Base-by-base conservation (phyloP, 1,140 invertebrate species). In the Aphidius ervi region DNA sequence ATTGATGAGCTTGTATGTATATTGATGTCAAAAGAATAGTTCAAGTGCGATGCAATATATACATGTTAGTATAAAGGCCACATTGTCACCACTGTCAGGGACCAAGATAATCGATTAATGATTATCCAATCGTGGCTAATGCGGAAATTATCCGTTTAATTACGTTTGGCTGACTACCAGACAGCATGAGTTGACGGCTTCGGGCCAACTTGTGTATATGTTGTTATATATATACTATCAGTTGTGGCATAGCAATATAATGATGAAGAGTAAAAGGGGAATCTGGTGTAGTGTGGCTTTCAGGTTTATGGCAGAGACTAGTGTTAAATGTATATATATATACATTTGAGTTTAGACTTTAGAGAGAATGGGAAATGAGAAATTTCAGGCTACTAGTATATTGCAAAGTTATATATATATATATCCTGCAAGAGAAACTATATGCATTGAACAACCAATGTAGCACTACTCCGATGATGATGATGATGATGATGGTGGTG, bases 101-200 rank as follows among this genome's bases (percentile, higher is more conserved):
- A 46, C 43, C 42, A 65, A 73, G 71, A 73, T 78, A 79, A 78
- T 78, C 74, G 74, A 76, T 76, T 71, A 76, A 75, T 74, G 75
- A 77, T 76, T 74, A 76, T 75, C 73, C 74, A 77, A 77, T 77
- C 76, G 71, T 69, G 74, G 72, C 75, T 77, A 79, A 79, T 77
- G 76, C 75, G 75, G 71, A 77, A 77, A 76, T 72, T 74, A 75
- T 77, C 74, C 76, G 74, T 78, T 77, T 78, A 78, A 79, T 79
- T 79, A 78, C 74, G 74, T 75, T 72, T 74, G 74, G 70, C 72
- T 31, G 70, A 67, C 68, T 73, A 55, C 66, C 64, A 72, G 72
- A 64, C 73, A 66, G 64, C 67, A 67, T 65, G 67, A 67, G 66
- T 62, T 66, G 68, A 63, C 64, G 74, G 71, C 65, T 73, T 68